phyloP scores from a whole-genome alignment of 2,113 vertebrate genomes.

The Neodon shergylaensis region DNA sequence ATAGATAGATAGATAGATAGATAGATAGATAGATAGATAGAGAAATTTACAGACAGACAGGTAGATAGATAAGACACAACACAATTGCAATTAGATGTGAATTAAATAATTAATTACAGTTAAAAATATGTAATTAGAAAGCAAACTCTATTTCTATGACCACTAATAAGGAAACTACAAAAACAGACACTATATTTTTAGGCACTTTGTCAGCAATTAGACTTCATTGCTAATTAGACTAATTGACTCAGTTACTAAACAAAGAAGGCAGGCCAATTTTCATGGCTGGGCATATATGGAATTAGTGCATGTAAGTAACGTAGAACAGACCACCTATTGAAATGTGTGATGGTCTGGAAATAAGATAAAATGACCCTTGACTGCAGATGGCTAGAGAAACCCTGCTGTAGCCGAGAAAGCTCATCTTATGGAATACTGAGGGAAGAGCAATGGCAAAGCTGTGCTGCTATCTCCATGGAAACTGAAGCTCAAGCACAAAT shows the following conservation, averaged over 20 bases:
- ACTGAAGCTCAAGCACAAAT: constrained; percentile 1
- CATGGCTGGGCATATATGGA: too few relatives aligned
- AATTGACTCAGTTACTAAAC: neutral
- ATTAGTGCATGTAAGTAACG: neutral
- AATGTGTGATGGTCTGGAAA: neutral
- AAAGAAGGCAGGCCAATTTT: neutral
- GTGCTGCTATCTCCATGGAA: constrained; percentile 41
- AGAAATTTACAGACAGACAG: neutral
- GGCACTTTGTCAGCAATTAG: neutral
- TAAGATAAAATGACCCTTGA: neutral
- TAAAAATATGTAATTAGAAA: neutral
- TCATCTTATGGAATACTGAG: neutral
- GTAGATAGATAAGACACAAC: too few relatives aligned
- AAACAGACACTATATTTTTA: neutral
- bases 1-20: too few relatives aligned
- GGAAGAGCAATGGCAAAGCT: neutral
- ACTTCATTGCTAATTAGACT: neutral
- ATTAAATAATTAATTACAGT: neutral
- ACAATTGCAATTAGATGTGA: neutral
- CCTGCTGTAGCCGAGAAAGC: neutral
- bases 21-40: neutral
- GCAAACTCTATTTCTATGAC: neutral
- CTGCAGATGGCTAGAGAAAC: neutral
- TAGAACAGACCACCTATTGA: neutral
- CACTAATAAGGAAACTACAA: neutral